Conservation (phyloP, 2,888 invertebrate genomes). For the Diarsia mendica region DNA sequence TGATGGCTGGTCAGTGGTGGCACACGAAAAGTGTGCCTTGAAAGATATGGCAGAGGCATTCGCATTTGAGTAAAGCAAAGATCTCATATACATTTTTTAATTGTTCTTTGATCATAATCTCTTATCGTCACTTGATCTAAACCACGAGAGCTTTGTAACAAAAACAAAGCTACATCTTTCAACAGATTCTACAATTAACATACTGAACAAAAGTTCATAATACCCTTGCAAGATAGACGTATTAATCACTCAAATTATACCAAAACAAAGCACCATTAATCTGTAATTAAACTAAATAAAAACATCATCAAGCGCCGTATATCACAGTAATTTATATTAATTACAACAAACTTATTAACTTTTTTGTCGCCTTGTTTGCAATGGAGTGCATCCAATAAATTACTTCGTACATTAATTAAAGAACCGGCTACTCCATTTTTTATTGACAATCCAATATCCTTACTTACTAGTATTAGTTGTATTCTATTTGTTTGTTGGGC, state of each 20-base stretch:
- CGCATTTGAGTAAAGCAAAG: too few relatives aligned
- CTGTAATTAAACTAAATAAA: slow-evolving; percentile 7
- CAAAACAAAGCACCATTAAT: neutral
- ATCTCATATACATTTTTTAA: neutral
- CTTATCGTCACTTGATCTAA: neutral
- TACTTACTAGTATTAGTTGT: slow-evolving; percentile 27
- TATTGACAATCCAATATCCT: slow-evolving; percentile 48
- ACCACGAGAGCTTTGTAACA: neutral
- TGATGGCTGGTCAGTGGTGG: neutral
- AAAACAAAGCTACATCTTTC: neutral
- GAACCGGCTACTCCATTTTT: slow-evolving; percentile 31
- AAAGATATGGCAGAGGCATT: neutral
- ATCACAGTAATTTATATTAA: slow-evolving; percentile 31
- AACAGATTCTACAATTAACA: rapidly evolving
- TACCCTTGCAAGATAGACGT: neutral
- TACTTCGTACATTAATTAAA: slow-evolving; percentile 31
- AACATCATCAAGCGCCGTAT: neutral
- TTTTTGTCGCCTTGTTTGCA: slow-evolving; percentile 28
- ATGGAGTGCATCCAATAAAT: slow-evolving; percentile 15
- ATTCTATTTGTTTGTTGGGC: slow-evolving; percentile 35
- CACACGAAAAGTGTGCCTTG: neutral
- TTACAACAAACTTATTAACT: slow-evolving; percentile 13
- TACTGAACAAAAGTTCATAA: neutral
- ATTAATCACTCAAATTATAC: too few relatives aligned
- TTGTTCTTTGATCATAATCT: neutral